Evolutionary conservation across 64 coral and sea anemone species (phyloP).

Genomic region (Dendronephthya gigantea): DNA sequence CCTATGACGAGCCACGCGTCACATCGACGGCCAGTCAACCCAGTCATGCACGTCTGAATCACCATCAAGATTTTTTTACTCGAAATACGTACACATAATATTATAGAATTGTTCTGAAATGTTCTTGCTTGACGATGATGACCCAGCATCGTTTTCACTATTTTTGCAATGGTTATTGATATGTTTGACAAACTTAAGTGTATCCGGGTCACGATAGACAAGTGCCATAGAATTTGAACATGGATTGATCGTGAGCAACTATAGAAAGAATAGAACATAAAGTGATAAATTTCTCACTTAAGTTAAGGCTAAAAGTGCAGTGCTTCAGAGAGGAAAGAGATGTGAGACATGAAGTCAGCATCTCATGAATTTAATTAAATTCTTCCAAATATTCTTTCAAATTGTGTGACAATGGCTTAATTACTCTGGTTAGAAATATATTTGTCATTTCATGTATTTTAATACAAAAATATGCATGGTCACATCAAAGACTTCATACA

Average conservation of each 20-base stretch:
- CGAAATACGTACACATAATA: not conserved
- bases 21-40: no score
- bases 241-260: slow-evolving; percentile 80
- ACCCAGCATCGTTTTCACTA: not conserved
- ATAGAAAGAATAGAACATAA: slow-evolving; percentile 24
- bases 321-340: no score
- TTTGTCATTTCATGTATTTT: no score
- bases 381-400: no score
- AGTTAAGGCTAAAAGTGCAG: not conserved
- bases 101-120: not conserved
- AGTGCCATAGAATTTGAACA: slow-evolving; percentile 75
- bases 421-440: no score
- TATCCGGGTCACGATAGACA: slow-evolving; percentile 88
- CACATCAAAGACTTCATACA: no score
- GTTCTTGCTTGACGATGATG: not conserved
- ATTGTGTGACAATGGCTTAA: no score
- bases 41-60: not conserved
- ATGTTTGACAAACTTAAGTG: slow-evolving; percentile 84
- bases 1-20: no score
- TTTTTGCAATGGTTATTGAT: slow-evolving; percentile 43
- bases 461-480: no score
- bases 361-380: not conserved
- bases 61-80: no score
- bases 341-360: no score
- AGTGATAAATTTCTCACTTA: not conserved